Evolutionary conservation across 2,797 vertebrate genomes (phyloP), one percentile per base, ranked within the genome.

Genomic region (Mastacembelus armatus): DNA sequence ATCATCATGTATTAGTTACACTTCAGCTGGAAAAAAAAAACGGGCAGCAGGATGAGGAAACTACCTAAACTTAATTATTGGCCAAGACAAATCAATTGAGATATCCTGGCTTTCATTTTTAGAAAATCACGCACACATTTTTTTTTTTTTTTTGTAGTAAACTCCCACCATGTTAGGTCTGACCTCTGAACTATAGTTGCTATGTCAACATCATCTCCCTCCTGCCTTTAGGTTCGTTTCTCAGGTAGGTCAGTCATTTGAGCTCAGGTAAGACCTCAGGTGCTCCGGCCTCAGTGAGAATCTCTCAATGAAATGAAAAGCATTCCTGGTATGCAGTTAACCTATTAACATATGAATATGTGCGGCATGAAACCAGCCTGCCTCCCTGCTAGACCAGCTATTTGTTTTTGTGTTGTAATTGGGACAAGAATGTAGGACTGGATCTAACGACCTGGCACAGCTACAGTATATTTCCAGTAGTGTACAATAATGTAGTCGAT

Each of bases 341-440:
- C 24, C 39, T 5, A 90, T 90, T 88, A 85, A 60, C 85, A 85
- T 89, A 86, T 85, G 83, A 87, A 82, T 84, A 71, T 72, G 66
- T 80, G 81, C 49, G 80, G 65, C 55, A 47, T 80, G 78, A 80
- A 86, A 90, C 78, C 80, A 85, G 87, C 85, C 75, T 43, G 60
- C 54, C 57, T 57, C 36, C 29, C 44, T 19, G 52, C 74, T 29
- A 29, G 68, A 71, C 54, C 68, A 62, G 83, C 77, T 70, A 83
- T 91, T 89, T 89, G 85, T 89, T 87, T n/a, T 88, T 85, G 81
- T 86, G 80, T 26, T 39, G 74, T 88, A 92, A 90, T 88, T 89
- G 69, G 91, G 89, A 78, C 89, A 89, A 51, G 74, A 88, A 92
- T 91, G 89, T 89, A 86, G 87, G 85, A 9, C 88, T 90, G 22